phyloP scores from a whole-genome alignment of 2,113 vertebrate species.

The Podilymbus podiceps region DNA sequence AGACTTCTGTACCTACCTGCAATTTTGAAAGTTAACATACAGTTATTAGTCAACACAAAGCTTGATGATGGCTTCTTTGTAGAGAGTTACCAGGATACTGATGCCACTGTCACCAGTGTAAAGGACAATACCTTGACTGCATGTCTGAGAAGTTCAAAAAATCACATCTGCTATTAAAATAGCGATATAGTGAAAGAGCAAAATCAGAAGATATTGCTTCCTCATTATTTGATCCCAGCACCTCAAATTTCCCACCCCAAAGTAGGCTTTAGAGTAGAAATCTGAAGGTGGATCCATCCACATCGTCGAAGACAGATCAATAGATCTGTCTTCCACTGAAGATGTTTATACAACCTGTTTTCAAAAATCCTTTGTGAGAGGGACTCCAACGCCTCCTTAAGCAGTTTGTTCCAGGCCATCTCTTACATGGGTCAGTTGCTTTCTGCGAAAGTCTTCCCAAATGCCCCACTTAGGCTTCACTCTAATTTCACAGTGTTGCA shows the following conservation, averaged over 20 bases:
- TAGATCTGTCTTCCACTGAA: neutral
- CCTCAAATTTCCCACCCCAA: neutral
- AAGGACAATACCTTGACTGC: neutral
- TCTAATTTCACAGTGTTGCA: neutral
- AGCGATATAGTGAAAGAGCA: neutral
- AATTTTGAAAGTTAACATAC: neutral
- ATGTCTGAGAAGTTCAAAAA: neutral
- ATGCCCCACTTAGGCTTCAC: neutral
- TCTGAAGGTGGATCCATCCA: neutral
- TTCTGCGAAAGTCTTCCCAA: neutral
- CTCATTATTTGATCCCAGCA: neutral
- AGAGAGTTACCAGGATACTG: neutral
- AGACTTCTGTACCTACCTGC: neutral
- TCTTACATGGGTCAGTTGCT: neutral
- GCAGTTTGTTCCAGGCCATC: neutral
- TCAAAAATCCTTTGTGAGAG: neutral
- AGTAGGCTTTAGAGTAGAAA: neutral
- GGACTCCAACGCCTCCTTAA: neutral
- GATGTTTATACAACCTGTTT: neutral
- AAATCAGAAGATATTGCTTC: neutral
- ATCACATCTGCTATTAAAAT: neutral
- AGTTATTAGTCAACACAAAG: neutral
- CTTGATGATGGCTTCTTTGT: neutral
- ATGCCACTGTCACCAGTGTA: neutral
- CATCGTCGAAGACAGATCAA: neutral